A percentile compares a stretch with the other conserved stretches of the same genome.
Conservation (phyloP, 1,140 invertebrate species). For the Zaprionus nigranus region DNA sequence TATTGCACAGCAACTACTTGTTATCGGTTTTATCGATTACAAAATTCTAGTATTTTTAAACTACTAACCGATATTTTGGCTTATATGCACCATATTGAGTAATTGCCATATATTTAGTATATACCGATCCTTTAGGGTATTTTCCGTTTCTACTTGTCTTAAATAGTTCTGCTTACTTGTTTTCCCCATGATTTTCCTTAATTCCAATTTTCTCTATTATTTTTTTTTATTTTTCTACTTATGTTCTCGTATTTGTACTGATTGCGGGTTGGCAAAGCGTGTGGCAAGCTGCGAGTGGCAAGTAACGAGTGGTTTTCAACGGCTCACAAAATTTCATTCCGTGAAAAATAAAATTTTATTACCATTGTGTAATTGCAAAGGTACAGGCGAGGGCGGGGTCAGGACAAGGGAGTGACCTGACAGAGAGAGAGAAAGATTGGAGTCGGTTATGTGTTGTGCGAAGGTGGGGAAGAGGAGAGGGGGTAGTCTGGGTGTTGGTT, state of each 20-base stretch:
- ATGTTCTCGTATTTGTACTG: slow-evolving; percentile 32
- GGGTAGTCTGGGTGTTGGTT: slow-evolving; percentile 21
- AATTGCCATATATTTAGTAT: too few relatives aligned
- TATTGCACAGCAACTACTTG: too few relatives aligned
- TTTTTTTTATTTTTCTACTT: slow-evolving; percentile 14
- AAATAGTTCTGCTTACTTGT: background rate
- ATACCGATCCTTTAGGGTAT: background rate
- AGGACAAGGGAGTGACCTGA: background rate
- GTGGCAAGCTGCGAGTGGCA: slow-evolving; percentile 39
- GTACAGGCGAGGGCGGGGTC: background rate
- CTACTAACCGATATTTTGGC: too few relatives aligned
- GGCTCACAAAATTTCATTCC: slow-evolving; percentile 79
- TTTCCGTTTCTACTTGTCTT: background rate
- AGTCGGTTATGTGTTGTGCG: background rate
- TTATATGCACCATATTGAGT: too few relatives aligned
- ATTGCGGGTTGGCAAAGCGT: slow-evolving; percentile 26
- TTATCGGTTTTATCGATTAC: too few relatives aligned
- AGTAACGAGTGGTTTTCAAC: slow-evolving; percentile 59
- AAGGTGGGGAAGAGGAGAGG: background rate
- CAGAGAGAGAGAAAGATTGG: slow-evolving; percentile 2
- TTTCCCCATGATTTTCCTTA: background rate
- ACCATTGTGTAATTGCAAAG: slow-evolving; percentile 61
- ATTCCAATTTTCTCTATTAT: slow-evolving; percentile 3
- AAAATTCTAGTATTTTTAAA: too few relatives aligned
- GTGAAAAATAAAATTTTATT: slow-evolving; percentile 82